phyloP scores from a whole-genome alignment of 2,888 invertebrate species.

The Exephanes ischioxanthus region DNA sequence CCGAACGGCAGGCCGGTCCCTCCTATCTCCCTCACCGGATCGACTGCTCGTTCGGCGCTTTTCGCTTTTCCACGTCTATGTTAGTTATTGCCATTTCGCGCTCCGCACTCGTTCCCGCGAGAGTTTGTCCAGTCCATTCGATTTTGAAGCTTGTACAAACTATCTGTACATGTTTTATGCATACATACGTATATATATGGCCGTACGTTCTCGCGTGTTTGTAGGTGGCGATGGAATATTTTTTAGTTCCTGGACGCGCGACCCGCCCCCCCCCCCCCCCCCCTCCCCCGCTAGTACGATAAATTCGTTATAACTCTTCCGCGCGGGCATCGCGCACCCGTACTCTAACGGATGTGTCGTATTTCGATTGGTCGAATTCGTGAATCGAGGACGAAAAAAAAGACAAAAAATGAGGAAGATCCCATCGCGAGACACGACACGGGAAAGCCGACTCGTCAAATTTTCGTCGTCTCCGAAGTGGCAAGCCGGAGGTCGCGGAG shows the following conservation, averaged over 20 bases:
- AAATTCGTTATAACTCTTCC: conserved; percentile 77
- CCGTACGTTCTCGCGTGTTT: conserved; percentile 8
- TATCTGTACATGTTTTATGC: background rate
- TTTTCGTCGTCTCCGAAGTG: conserved; percentile 49
- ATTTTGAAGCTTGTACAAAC: conserved; percentile 63
- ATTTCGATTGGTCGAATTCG: conserved; percentile 77
- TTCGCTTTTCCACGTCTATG: conserved; percentile 74
- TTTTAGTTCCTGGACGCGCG: conserved; percentile 68
- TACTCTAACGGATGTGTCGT: conserved; percentile 76
- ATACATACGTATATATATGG: background rate
- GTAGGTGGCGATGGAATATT: conserved; percentile 77
- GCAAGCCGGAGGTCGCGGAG: conserved; percentile 22
- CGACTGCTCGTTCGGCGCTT: conserved; percentile 73
- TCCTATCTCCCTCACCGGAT: conserved; percentile 26
- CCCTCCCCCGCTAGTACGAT: conserved; percentile 73
- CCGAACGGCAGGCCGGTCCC: conserved; percentile 43
- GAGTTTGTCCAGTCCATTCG: conserved; percentile 73
- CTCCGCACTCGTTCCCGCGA: conserved; percentile 19
- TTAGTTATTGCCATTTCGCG: conserved; percentile 76
- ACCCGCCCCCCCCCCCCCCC: conserved; percentile 58
- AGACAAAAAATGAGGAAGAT: background rate
- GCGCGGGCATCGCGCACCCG: conserved; percentile 62
- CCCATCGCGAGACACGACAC: background rate
- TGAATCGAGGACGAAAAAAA: conserved; percentile 13
- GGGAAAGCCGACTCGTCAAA: conserved; percentile 47